Base-by-base conservation (phyloP, 2,797 vertebrate species). In the Rhabdophis nuchalis region DNA sequence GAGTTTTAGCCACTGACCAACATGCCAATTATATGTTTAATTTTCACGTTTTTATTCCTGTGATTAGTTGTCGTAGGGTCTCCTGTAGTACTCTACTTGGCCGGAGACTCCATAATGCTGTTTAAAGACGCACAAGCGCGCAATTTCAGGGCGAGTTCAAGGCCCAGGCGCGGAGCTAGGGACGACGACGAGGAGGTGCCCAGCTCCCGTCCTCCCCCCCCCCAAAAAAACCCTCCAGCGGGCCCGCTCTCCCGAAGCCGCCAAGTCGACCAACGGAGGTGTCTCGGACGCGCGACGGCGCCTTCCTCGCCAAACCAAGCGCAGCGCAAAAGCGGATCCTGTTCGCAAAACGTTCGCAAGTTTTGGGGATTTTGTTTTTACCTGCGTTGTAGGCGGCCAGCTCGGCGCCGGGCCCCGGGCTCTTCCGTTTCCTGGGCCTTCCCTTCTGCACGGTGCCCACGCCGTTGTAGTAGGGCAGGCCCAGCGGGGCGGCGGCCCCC, bases 381-480 rank as follows among this genome's bases (percentile, higher is more conserved):
- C 99, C 99, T 97, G 99, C 99, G 11, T 99, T 99, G 94, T 99
- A 99, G 86, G 99, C 99, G 29, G 99, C 99, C 95, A 99, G 96
- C 91, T 99, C 99, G 1, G 98, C 98, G 87, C 99, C 99, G 0
- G 99, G 98, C 54, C 99, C 99, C 0, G 99, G 99, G 91, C 99
- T 99, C 96, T 99, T 99, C 97, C 99, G 98, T 96, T 99, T 99
- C 94, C 99, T 97, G 36, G 99, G 99, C 93, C 99, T 98, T 68
- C 99, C 99, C 94, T 99, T 99, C 97, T 99, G 99, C 95, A 99
- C 99, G 32, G 98, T 99, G 96, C 99, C 98, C 96, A 99, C 99
- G 90, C 99, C 99, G 96, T 99, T 99, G 97, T 99, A 99, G 97
- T 99, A 99, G 95, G 99, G 98, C 97, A 99, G 98, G 97, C 99